Percentiles rank a stretch among this genome's conserved stretches.
phyloP scores from a whole-genome alignment of 1,140 invertebrate genomes.

The Penaeus vannamei region DNA sequence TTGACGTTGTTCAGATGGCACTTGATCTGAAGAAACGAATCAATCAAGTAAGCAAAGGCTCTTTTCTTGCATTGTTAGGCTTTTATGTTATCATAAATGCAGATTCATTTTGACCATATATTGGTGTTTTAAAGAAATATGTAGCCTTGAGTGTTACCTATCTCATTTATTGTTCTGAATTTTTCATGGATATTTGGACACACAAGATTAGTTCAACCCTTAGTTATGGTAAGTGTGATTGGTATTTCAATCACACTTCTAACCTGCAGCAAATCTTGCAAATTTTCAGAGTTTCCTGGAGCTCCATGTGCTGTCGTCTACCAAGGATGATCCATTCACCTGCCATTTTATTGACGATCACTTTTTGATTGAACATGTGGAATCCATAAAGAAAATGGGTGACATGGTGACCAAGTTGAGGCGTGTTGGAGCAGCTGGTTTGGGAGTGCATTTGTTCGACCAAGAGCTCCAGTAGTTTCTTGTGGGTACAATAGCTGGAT shows the following conservation, averaged over 20 bases:
- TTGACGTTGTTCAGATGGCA: slow-evolving; percentile 77
- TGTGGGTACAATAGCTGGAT: background rate
- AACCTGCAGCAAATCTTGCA: background rate
- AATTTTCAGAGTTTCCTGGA: background rate
- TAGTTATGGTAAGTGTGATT: background rate
- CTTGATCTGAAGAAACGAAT: slow-evolving; percentile 77
- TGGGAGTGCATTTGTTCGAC: slow-evolving; percentile 79
- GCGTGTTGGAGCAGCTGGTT: slow-evolving; percentile 75
- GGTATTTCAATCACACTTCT: background rate
- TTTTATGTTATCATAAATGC: no score
- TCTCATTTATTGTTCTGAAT: no score
- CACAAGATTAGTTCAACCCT: no score
- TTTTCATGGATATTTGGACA: no score
- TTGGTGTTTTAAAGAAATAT: no score
- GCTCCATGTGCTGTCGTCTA: background rate
- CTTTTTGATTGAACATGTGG: slow-evolving; percentile 76
- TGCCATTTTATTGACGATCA: slow-evolving; percentile 76
- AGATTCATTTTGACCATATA: no score
- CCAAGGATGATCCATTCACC: slow-evolving; percentile 71
- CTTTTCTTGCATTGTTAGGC: no score
- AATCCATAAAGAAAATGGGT: slow-evolving; percentile 77
- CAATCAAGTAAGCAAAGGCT: slow-evolving; percentile 37
- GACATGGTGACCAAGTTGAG: slow-evolving; percentile 77
- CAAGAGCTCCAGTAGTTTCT: slow-evolving; percentile 71
- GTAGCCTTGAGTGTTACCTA: no score